Evolutionary conservation across 1,140 invertebrate species (phyloP).

Genomic region (Lanistes nyassanus): DNA sequence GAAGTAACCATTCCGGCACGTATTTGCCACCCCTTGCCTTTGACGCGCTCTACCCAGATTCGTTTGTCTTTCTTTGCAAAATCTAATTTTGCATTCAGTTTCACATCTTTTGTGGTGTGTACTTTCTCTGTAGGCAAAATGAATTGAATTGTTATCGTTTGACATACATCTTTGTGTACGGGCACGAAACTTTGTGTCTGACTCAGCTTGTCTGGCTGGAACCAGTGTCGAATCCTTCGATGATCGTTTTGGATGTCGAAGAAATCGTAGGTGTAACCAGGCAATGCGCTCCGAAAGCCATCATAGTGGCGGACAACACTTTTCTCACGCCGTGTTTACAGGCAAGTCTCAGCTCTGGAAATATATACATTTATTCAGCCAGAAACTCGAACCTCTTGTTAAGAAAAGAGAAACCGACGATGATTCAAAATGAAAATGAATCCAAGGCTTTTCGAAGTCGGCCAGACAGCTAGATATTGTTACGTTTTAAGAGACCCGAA

Average conservation of each 20-base stretch:
- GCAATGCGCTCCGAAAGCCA: neutral
- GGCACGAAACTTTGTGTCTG: neutral
- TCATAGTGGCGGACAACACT: conserved; percentile 21
- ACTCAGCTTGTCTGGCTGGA: conserved; percentile 18
- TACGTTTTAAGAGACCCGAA: too few relatives aligned
- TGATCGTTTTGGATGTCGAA: conserved; percentile 6
- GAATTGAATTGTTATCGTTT: neutral
- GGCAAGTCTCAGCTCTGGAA: neutral
- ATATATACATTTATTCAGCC: neutral
- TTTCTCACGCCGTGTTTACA: conserved; percentile 18
- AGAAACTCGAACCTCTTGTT: neutral
- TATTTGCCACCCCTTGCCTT: too few relatives aligned
- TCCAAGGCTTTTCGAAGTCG: too few relatives aligned
- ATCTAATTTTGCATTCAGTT: too few relatives aligned
- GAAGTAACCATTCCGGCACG: too few relatives aligned
- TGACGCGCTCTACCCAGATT: too few relatives aligned
- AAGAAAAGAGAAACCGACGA: neutral
- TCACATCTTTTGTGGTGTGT: too few relatives aligned
- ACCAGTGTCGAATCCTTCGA: conserved; percentile 12
- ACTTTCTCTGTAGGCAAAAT: too few relatives aligned
- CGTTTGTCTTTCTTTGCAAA: too few relatives aligned
- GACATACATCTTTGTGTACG: neutral
- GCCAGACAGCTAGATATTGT: too few relatives aligned
- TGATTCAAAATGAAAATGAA: too few relatives aligned
- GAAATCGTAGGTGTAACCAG: neutral